Evolutionary conservation across 2,888 invertebrate genomes (phyloP), one percentile per base, ranked within the genome.

Genomic region (Diloba caeruleocephala): DNA sequence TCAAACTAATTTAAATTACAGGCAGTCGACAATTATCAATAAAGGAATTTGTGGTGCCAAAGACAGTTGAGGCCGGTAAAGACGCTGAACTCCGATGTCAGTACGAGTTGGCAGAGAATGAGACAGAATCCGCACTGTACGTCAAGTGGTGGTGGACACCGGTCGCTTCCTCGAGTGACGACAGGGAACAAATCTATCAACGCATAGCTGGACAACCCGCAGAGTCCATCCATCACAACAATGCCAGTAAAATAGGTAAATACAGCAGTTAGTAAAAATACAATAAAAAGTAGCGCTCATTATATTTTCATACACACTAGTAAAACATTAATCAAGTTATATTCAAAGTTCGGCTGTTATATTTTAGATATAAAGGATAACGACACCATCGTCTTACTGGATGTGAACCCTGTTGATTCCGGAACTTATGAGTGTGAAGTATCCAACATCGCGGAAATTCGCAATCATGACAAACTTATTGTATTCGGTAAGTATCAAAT

Each of bases 81-180:
- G 71, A 82, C 45, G 86, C 78, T 0, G 80, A 82, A 44, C 70
- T 92, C 29, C 76, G 69, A 28, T 91, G 91, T 57, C 65, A 58
- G 32, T 85, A 83, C 68, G 71, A 76, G 3, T 44, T 85, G 32
- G 56, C 28, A 5, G 57, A 54, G 4, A 58, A 58, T 6, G 84
- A 82, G 49, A 53, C 73, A 0, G 78, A 79, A 5, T 62, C 59
- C 9, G 73, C 55, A 0, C 52, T 85, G 25, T 83, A 76, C 52
- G 79, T 90, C 23, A 92, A 92, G 56, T 92, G 92, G 92, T 92
- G 88, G 89, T 84, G 83, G 81, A 84, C 77, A 19, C 83, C 86
- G 9, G 39, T 62, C 5, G 67, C 81, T 14, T 63, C 65, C 6
- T 54, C 68, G n/a, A 65, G 52, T 5, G 82, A 81, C 2, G 70